Evolutionary conservation across 1,140 invertebrate species (phyloP), one percentile per base, ranked within the genome.

Genomic region (Antheraea pernyi): DNA sequence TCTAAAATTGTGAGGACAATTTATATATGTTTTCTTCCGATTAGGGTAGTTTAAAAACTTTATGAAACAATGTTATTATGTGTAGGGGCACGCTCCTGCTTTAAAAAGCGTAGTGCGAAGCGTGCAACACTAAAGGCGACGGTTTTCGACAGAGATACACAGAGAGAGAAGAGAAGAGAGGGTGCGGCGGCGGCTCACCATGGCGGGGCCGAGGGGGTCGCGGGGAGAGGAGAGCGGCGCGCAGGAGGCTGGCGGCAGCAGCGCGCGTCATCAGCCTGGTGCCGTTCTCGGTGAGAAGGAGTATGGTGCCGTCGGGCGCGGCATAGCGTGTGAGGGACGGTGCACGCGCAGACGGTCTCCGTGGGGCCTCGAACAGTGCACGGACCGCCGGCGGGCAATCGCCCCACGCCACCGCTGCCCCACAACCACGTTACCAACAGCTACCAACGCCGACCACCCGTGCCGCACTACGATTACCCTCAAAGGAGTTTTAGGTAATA

Each of bases 281-380:
- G 71, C 92, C 92, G 72, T 93, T 93, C 82, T 92, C 91, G 74
- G 92, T 92, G 81, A 93, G 89, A 69, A 93, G 86, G 79, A 93
- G 86, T 80, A 92, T 89, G 74, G 91, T 90, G 81, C 92, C 92
- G 75, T 93, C 91, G 36, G 91, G 84, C 65, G 91, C 89, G 48
- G 91, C 85, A 83, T 92, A 92, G 69, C 91, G 88, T 30, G 89
- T 92, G 72, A 92, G 82, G 46, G 90, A 79, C 22, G 87, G 86
- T 37, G 84, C 85, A 48, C 82, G 77, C 60, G 83, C 77, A 59
- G 81, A 71, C 65, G 82, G 78, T 73, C 81, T 76, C 67, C 77
- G 70, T 73, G 82, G 83, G 46, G 78, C 75, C 79, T 87, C 86
- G 82, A 90, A 90, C 82, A 91, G 81, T 78, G 83, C 84, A 59